phyloP scores from a whole-genome alignment of 2,888 invertebrate species.

The Xestia sexstrigata region DNA sequence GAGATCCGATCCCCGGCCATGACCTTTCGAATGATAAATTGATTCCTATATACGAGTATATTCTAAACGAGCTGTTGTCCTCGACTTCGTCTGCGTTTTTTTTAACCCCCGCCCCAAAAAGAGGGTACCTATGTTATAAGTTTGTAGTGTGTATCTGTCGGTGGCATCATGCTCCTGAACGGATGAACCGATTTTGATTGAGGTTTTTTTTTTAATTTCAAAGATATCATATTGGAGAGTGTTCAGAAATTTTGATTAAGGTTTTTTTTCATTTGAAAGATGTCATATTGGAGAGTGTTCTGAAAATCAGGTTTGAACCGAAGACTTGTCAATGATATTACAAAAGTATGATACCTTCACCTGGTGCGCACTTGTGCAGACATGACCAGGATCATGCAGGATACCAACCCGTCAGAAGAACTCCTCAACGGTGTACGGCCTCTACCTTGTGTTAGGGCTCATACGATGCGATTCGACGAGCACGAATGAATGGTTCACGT shows the following conservation, averaged over 20 bases:
- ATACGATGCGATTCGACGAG: too few species aligned
- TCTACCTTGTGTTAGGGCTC: too few species aligned
- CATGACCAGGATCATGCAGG: neutral
- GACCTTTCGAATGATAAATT: conserved; percentile 65
- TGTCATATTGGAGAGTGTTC: too few species aligned
- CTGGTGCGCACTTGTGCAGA: neutral
- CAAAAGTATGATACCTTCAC: neutral
- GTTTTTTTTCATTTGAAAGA: neutral
- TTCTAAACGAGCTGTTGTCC: neutral
- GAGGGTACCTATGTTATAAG: neutral
- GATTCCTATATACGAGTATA: too few species aligned
- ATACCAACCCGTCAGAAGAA: neutral
- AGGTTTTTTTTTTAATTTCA: neutral
- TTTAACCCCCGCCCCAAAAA: neutral
- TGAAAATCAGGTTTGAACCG: too few species aligned
- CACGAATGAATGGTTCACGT: too few species aligned
- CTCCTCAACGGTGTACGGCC: too few species aligned
- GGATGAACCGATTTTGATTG: neutral
- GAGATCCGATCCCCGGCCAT: conserved; percentile 47
- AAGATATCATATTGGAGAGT: too few species aligned
- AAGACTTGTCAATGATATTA: neutral
- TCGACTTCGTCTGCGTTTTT: neutral
- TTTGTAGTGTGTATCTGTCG: too few species aligned
- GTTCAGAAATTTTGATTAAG: neutral
- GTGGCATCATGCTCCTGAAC: neutral